These are phyloP conservation scores for Alaudala cheleensis DNA, from an alignment of 2,113 vertebrate genomes.

Conservation along the genomic window DNA sequence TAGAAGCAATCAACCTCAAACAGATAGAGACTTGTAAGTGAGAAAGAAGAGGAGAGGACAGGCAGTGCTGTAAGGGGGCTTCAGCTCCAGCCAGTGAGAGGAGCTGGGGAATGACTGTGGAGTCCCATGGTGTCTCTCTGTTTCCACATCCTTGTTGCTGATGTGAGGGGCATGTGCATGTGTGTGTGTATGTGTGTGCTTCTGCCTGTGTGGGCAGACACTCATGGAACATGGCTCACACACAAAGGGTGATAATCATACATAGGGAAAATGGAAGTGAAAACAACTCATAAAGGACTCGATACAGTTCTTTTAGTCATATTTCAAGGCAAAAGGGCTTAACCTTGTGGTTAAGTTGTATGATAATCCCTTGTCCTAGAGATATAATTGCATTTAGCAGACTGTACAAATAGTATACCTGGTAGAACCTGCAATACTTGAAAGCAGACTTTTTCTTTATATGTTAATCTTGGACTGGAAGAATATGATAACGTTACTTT, in stretches of 20 bases:
- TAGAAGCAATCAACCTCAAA: background rate
- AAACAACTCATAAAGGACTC: background rate
- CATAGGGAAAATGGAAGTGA: background rate
- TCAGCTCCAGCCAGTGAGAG: background rate
- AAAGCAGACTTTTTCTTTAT: background rate
- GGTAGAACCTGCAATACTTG: background rate
- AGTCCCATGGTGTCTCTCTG: background rate
- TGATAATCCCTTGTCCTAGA: background rate
- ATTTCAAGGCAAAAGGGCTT: background rate
- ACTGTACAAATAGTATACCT: background rate
- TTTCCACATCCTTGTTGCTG: background rate
- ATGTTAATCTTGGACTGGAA: background rate
- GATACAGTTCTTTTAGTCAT: background rate
- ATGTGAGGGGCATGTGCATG: rapidly evolving
- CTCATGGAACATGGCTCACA: background rate
- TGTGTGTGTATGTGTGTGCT: background rate
- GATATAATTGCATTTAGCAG: background rate
- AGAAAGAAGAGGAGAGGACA: background rate
- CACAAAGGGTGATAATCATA: background rate
- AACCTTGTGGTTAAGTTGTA: background rate
- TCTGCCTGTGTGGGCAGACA: no score
- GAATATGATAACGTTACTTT: background rate
- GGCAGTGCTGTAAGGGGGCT: background rate
- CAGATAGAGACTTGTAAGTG: background rate
- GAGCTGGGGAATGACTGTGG: background rate